Evolutionary conservation across 2,797 vertebrate species (phyloP).

Genomic region (Hafferia zeledoni): DNA sequence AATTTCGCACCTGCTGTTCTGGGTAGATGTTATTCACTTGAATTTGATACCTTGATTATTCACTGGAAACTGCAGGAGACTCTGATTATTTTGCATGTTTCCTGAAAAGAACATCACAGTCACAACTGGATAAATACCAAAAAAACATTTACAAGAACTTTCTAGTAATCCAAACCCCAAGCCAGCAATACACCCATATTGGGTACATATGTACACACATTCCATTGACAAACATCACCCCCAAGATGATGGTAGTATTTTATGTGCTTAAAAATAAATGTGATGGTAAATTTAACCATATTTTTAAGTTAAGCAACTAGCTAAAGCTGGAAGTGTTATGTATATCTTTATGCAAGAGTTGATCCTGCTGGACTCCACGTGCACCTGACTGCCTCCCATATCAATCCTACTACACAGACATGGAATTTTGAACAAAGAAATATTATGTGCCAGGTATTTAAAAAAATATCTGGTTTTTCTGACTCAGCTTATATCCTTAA

Average conservation of each 20-base stretch:
- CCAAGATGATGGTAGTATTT: neutral
- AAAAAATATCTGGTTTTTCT: neutral
- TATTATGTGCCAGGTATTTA: neutral
- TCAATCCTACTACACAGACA: neutral
- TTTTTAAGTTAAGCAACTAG: neutral
- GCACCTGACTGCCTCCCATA: neutral
- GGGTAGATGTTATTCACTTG: slow-evolving; percentile 64
- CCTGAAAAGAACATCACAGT: slow-evolving; percentile 30
- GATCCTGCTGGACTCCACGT: neutral
- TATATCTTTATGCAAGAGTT: neutral
- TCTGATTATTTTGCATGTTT: slow-evolving; percentile 36
- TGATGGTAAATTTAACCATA: neutral
- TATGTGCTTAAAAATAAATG: neutral
- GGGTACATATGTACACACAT: neutral
- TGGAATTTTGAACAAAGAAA: neutral
- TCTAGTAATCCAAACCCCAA: neutral
- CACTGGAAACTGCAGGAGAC: slow-evolving; percentile 49
- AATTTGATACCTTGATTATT: slow-evolving; percentile 76
- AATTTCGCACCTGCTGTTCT: slow-evolving; percentile 77
- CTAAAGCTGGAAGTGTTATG: neutral
- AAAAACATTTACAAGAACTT: neutral
- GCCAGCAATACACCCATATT: neutral
- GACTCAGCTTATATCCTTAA: neutral
- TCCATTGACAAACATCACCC: neutral
- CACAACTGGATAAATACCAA: neutral